These are phyloP conservation scores for Sander vitreus DNA, from an alignment of 2,113 vertebrate genomes.

Conservation along the genomic window DNA sequence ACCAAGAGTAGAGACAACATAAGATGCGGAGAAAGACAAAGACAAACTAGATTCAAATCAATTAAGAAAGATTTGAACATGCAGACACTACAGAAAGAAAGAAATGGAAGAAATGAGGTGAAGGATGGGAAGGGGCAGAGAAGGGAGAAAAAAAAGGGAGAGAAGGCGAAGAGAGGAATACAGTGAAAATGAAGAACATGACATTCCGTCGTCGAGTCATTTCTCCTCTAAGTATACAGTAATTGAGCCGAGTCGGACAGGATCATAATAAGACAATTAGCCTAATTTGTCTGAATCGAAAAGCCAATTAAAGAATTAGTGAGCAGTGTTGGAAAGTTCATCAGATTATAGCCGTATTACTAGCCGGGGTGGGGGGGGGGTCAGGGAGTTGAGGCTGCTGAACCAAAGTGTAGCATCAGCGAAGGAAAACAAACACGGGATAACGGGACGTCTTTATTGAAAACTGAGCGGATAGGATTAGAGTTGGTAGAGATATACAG, in stretches of 20 bases:
- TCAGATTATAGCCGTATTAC: slow-evolving; percentile 29
- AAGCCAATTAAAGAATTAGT: slow-evolving; percentile 68
- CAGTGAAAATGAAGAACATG: neutral
- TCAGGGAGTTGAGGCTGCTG: neutral
- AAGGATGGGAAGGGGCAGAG: neutral
- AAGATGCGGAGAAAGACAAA: neutral
- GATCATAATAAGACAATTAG: slow-evolving; percentile 68
- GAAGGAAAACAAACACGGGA: neutral
- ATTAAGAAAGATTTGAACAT: neutral
- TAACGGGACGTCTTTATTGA: neutral
- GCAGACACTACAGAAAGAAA: no score
- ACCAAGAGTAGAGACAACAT: no score
- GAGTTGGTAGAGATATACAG: neutral
- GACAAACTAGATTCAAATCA: neutral
- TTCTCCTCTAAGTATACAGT: slow-evolving; percentile 57
- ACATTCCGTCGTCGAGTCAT: slow-evolving; percentile 27
- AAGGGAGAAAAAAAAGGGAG: neutral
- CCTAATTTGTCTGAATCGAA: slow-evolving; percentile 66
- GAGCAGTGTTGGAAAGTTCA: slow-evolving; percentile 50
- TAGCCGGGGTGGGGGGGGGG: neutral
- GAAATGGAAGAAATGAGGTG: neutral
- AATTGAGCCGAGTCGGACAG: slow-evolving; percentile 57
- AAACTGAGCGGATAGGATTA: slow-evolving; percentile 39
- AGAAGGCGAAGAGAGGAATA: no score
- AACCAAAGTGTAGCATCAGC: neutral